These are phyloP conservation scores for Timandra comae DNA, from an alignment of 2,888 invertebrate genomes.

Conservation along the genomic window DNA sequence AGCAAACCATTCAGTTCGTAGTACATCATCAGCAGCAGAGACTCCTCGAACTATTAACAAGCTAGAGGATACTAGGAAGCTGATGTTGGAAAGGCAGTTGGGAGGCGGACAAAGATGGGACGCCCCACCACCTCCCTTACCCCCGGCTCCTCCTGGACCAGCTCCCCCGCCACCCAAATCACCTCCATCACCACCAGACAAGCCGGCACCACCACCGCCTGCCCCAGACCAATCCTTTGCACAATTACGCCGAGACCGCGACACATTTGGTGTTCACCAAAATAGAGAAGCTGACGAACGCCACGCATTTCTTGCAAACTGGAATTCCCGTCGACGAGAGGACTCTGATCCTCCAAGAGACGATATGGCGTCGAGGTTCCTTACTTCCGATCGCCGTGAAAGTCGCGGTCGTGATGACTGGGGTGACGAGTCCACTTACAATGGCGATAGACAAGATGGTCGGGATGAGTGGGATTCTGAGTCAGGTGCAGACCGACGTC, in stretches of 20 bases:
- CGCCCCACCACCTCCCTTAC: slow-evolving; percentile 81
- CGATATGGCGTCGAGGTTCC: slow-evolving; percentile 61
- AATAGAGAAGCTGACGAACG: slow-evolving; percentile 77
- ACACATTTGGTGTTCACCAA: slow-evolving; percentile 84
- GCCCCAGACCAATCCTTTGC: slow-evolving; percentile 79
- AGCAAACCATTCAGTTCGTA: slow-evolving; percentile 90
- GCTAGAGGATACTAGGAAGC: slow-evolving; percentile 89
- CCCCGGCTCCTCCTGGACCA: slow-evolving; percentile 77
- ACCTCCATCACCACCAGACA: slow-evolving; percentile 77
- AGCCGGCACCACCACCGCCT: slow-evolving; percentile 78
- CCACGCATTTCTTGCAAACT: slow-evolving; percentile 69
- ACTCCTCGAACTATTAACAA: slow-evolving; percentile 86
- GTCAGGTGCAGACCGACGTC: slow-evolving; percentile 56
- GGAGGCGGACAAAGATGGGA: slow-evolving; percentile 81
- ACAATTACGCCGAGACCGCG: slow-evolving; percentile 81
- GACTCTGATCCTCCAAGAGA: slow-evolving; percentile 57
- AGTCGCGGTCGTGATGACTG: slow-evolving; percentile 53
- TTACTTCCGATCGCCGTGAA: slow-evolving; percentile 59
- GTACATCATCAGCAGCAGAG: slow-evolving; percentile 83
- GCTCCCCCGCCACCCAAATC: slow-evolving; percentile 80
- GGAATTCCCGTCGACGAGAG: slow-evolving; percentile 64
- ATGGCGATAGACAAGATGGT: slow-evolving; percentile 48
- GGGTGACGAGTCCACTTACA: slow-evolving; percentile 65
- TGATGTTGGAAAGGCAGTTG: slow-evolving; percentile 90
- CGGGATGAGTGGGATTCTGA: slow-evolving; percentile 72